A percentile compares a stretch with the other conserved stretches of the same genome.
phyloP scores from a whole-genome alignment of 2,113 vertebrate genomes.

The Eleginops maclovinus region DNA sequence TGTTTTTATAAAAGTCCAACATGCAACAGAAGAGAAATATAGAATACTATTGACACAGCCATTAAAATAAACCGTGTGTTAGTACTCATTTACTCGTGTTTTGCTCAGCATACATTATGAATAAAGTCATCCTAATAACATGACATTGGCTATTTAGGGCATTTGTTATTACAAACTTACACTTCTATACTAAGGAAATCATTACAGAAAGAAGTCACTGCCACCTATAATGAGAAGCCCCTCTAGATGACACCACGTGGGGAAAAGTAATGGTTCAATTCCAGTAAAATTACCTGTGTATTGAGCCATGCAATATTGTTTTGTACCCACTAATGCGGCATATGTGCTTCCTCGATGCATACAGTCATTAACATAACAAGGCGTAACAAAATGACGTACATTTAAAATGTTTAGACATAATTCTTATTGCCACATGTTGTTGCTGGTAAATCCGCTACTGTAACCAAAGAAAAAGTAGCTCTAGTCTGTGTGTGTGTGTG shows the following conservation, averaged over 20 bases:
- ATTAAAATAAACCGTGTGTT: slow-evolving; percentile 1
- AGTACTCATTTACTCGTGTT: neutral
- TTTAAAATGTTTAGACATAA: neutral
- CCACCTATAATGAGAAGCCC: neutral
- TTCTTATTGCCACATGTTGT: neutral
- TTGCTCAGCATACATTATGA: neutral
- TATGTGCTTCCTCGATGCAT: slow-evolving; percentile 19
- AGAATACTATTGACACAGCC: slow-evolving; percentile 2
- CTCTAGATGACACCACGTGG: neutral
- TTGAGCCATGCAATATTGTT: slow-evolving; percentile 16
- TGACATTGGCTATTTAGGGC: neutral
- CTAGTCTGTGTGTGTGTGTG: slow-evolving; percentile 5
- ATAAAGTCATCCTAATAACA: neutral
- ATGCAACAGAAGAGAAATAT: neutral
- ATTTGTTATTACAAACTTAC: neutral
- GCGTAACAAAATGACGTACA: neutral
- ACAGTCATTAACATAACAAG: slow-evolving; percentile 1
- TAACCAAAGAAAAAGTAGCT: neutral
- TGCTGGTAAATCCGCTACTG: neutral
- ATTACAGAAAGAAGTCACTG: neutral
- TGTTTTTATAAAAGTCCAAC: neutral
- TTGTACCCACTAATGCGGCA: slow-evolving; percentile 10
- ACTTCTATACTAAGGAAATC: neutral
- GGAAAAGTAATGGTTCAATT: slow-evolving; percentile 14
- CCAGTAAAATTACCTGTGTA: slow-evolving; percentile 23